These are phyloP conservation scores for Leiothrix lutea DNA, from an alignment of 2,113 vertebrate species.

Conservation along the genomic window DNA sequence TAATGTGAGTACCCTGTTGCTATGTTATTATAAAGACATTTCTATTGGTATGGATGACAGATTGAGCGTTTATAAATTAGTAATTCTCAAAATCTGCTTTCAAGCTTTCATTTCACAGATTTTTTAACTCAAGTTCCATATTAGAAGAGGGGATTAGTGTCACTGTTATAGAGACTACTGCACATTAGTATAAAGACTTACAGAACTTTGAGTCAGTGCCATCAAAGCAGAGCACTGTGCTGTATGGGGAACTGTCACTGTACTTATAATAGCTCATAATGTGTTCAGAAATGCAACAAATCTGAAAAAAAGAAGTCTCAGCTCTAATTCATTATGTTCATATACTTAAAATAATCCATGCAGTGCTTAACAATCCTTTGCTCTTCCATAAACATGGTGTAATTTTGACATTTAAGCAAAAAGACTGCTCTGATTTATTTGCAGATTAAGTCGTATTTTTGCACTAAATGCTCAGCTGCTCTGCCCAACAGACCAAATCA, in stretches of 20 bases:
- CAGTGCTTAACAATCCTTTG: neutral
- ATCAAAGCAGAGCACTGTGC: neutral
- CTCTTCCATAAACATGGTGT: neutral
- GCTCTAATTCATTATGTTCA: neutral
- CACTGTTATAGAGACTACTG: neutral
- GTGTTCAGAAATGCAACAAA: conserved; percentile 13
- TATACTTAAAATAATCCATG: neutral
- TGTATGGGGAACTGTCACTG: conserved; percentile 1
- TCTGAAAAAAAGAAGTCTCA: neutral
- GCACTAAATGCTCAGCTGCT: conserved; percentile 8
- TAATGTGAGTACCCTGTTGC: neutral
- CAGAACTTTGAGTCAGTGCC: neutral
- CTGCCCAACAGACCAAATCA: neutral
- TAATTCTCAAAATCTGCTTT: conserved; percentile 8
- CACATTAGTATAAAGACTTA: neutral
- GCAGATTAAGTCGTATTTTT: conserved; percentile 48
- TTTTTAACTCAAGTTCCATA: neutral
- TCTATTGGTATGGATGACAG: neutral
- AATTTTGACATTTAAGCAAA: conserved; percentile 25
- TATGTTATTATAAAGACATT: neutral
- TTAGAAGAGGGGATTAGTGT: conserved; percentile 3
- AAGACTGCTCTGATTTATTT: conserved; percentile 45
- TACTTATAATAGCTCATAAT: neutral
- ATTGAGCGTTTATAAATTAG: neutral
- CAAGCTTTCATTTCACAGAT: neutral